Percentiles rank a stretch among this genome's conserved stretches.
Evolutionary conservation across 2,888 invertebrate species (phyloP).

Genomic region (Ephialtes manifestator): DNA sequence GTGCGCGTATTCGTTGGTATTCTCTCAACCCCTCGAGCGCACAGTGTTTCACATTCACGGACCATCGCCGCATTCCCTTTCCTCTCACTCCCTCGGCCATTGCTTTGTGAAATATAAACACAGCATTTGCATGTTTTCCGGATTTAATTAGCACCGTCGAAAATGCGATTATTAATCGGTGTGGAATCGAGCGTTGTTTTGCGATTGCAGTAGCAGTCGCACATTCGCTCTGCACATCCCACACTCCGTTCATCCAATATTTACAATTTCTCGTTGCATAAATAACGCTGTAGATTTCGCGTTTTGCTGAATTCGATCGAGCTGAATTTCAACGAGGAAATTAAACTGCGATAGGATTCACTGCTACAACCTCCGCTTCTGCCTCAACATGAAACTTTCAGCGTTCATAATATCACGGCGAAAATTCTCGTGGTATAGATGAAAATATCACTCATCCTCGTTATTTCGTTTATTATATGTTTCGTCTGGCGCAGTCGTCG

Average conservation of each 20-base stretch:
- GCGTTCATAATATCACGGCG: conserved; percentile 30
- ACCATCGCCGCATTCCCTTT: conserved; percentile 62
- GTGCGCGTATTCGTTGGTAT: conserved; percentile 30
- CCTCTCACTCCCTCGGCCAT: conserved; percentile 68
- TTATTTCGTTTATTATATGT: conserved; percentile 30
- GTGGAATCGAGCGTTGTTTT: conserved; percentile 75
- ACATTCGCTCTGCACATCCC: background rate
- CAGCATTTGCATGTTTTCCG: conserved; percentile 85
- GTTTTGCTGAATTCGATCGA: conserved; percentile 57
- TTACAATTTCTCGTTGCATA: conserved; percentile 78
- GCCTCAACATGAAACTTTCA: conserved; percentile 16
- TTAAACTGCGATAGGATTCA: conserved; percentile 39
- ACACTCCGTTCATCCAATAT: conserved; percentile 68
- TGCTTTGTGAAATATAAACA: conserved; percentile 82
- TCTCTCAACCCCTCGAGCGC: conserved; percentile 43
- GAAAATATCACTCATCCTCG: conserved; percentile 14
- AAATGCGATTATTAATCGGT: conserved; percentile 84
- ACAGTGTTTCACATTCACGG: conserved; percentile 20
- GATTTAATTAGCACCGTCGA: conserved; percentile 84
- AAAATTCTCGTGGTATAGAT: background rate
- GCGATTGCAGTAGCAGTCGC: conserved; percentile 50
- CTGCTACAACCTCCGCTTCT: background rate
- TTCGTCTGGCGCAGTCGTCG: background rate
- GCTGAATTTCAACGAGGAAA: conserved; percentile 53
- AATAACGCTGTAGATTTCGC: conserved; percentile 59